A percentile compares a stretch with the other conserved stretches of the same genome.
Conservation (phyloP, 1,140 invertebrate genomes). For the Zaprionus ornatus region DNA sequence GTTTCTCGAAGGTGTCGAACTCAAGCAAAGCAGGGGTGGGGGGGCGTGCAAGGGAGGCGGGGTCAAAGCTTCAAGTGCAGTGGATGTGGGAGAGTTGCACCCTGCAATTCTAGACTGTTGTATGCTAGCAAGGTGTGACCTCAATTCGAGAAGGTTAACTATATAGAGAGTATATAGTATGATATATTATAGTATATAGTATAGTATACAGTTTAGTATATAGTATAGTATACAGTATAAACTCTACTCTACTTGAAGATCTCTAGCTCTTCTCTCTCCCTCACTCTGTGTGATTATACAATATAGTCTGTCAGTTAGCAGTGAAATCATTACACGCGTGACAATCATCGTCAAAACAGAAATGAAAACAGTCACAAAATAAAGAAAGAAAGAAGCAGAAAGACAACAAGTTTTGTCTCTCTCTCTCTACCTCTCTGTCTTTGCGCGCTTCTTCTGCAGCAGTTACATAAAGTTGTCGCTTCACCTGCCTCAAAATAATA, state of each 20-base stretch:
- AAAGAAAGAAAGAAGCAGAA: not conserved
- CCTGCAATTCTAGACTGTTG: conserved; percentile 3
- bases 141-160: conserved; percentile 11
- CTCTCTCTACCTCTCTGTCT: not conserved
- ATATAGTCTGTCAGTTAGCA: conserved; percentile 47
- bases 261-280: no score
- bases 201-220: no score
- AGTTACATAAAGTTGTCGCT: conserved; percentile 72
- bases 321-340: conserved; percentile 76
- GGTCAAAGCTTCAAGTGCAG: conserved; percentile 75
- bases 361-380: conserved; percentile 16
- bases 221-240: no score
- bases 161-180: not conserved
- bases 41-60: not conserved
- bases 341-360: conserved; percentile 54
- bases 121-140: conserved; percentile 3
- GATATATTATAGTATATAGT: no score
- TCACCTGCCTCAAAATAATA: conserved; percentile 61
- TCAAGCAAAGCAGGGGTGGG: not conserved
- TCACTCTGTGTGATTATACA: conserved; percentile 47
- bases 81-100: conserved; percentile 31
- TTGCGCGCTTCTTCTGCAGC: conserved; percentile 15
- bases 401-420: conserved; percentile 33
- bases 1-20: not conserved
- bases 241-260: not conserved